A percentile compares a stretch with the other conserved stretches of the same genome.
phyloP scores from a whole-genome alignment of 2,797 vertebrate species.

The Megaceryle alcyon region DNA sequence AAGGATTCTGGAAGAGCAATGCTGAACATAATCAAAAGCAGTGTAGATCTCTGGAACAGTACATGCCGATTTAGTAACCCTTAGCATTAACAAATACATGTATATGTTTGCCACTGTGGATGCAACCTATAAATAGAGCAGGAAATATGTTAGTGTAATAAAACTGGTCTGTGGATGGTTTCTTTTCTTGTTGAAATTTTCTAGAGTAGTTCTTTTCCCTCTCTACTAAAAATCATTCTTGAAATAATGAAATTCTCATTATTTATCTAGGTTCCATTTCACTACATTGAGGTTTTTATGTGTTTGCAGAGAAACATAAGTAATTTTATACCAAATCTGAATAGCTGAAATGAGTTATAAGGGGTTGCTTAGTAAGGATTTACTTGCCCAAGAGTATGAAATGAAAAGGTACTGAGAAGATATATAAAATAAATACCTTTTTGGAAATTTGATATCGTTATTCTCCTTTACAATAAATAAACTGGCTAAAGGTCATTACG shows the following conservation, averaged over 20 bases:
- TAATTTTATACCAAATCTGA: neutral
- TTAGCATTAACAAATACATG: neutral
- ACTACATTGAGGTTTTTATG: neutral
- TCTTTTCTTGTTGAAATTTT: slow-evolving; percentile 3
- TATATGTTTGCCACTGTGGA: neutral
- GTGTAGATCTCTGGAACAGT: neutral
- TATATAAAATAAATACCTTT: slow-evolving; percentile 16
- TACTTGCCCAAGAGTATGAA: neutral
- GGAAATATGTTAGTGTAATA: neutral
- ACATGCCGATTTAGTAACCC: neutral
- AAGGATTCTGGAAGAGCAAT: slow-evolving; percentile 23
- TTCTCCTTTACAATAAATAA: slow-evolving; percentile 16
- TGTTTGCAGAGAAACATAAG: neutral
- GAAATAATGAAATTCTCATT: neutral
- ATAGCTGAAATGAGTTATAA: neutral
- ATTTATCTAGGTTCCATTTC: neutral
- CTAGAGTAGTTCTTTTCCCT: neutral
- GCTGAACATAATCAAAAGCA: neutral
- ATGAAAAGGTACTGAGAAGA: slow-evolving; percentile 1
- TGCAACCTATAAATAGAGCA: neutral
- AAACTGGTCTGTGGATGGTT: neutral
- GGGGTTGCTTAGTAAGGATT: neutral
- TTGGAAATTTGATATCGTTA: slow-evolving; percentile 35
- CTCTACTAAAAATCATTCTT: neutral
- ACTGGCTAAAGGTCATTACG: neutral